These are phyloP conservation scores for Deilephila porcellus DNA, from an alignment of 2,888 invertebrate genomes.

Conservation along the genomic window DNA sequence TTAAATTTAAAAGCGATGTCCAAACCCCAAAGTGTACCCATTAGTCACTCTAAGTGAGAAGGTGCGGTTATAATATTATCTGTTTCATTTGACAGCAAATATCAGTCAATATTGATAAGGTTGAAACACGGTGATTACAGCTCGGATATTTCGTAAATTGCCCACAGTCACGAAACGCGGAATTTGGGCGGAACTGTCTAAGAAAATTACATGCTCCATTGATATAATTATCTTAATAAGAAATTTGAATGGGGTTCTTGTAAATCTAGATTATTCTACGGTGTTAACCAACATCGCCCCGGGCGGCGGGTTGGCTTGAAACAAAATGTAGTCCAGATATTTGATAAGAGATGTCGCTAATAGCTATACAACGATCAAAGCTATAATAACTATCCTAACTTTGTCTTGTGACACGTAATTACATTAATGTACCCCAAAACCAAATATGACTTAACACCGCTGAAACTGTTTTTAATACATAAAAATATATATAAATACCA, in stretches of 20 bases:
- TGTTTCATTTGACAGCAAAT: not conserved
- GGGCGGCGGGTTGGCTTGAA: not conserved
- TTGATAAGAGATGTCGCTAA: not conserved
- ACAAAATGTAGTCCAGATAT: not conserved
- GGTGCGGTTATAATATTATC: not conserved
- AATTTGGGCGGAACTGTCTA: conserved; percentile 6
- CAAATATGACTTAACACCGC: not conserved
- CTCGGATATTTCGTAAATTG: conserved; percentile 9
- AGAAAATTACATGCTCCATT: conserved; percentile 13
- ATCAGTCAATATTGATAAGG: not conserved
- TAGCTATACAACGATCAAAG: not conserved
- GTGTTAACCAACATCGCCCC: not conserved
- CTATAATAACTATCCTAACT: not conserved
- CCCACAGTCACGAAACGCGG: conserved; percentile 13
- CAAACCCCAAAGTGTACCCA: not conserved
- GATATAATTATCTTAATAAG: conserved; percentile 6
- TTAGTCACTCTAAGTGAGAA: not conserved
- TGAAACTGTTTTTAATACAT: not conserved
- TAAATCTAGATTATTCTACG: not conserved
- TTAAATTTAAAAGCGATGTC: not conserved
- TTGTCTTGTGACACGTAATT: not conserved
- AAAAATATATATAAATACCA: not conserved
- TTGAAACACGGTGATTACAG: not conserved
- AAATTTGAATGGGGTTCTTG: not conserved
- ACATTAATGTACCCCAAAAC: not conserved